These are phyloP conservation scores for Fregata magnificens DNA, from an alignment of 2,113 vertebrate genomes.

Conservation along the genomic window DNA sequence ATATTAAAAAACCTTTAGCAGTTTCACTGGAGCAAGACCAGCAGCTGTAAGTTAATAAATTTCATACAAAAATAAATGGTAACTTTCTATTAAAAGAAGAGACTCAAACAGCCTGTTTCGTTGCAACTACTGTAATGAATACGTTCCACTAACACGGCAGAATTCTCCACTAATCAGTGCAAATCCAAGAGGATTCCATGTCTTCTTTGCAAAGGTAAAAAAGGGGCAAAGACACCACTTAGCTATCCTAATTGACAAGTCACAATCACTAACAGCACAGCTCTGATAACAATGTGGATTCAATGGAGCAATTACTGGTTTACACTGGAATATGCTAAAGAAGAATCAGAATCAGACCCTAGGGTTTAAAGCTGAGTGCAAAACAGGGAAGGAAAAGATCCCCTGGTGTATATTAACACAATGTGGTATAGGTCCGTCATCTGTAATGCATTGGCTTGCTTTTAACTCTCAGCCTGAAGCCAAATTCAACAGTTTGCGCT, in stretches of 20 bases:
- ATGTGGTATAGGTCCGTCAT: neutral
- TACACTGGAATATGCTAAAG: neutral
- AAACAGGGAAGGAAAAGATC: neutral
- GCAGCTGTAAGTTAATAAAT: neutral
- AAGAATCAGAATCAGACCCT: neutral
- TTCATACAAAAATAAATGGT: neutral
- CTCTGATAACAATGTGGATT: neutral
- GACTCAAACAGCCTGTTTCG: neutral
- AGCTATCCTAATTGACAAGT: neutral
- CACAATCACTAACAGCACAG: neutral
- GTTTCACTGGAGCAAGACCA: neutral
- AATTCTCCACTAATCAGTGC: neutral
- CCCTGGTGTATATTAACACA: neutral
- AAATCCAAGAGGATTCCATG: neutral
- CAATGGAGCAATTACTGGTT: neutral
- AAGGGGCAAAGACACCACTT: neutral
- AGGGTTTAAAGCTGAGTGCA: neutral
- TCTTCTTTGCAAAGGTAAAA: neutral
- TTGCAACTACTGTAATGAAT: neutral
- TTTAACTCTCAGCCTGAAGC: constrained; percentile 3
- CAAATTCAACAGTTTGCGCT: neutral
- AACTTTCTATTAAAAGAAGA: neutral
- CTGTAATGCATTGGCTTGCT: neutral
- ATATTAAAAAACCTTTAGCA: neutral
- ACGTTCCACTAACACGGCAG: neutral